A percentile compares a stretch with the other conserved stretches of the same genome.
These are phyloP conservation scores for Papilio glaucus DNA, from an alignment of 1,140 invertebrate species.

Conservation along the genomic window DNA sequence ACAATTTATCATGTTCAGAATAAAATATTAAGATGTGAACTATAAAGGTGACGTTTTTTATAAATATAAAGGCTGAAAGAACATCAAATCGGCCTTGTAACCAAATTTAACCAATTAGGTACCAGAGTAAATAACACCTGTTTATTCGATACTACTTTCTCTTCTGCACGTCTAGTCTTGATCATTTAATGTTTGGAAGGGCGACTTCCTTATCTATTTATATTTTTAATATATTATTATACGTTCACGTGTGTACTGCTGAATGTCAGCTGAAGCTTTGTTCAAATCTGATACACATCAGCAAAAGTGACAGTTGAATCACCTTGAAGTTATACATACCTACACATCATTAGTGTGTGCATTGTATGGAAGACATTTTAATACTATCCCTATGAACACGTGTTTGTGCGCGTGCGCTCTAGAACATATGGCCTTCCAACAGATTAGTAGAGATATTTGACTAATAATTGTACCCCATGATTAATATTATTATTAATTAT, in stretches of 20 bases:
- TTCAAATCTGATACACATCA: not conserved
- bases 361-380: not conserved
- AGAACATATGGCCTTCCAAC: not conserved
- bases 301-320: conserved; percentile 12
- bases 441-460: too few species aligned
- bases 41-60: conserved; percentile 10
- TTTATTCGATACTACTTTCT: not conserved
- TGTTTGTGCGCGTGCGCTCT: not conserved
- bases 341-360: not conserved
- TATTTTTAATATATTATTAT: not conserved
- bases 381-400: not conserved
- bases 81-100: not conserved
- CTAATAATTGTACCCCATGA: too few species aligned
- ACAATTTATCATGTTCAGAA: not conserved
- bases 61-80: conserved; percentile 1
- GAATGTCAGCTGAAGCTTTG: not conserved
- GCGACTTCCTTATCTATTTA: conserved; percentile 13
- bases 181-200: not conserved
- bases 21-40: not conserved
- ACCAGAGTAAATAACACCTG: not conserved
- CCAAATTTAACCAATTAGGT: conserved; percentile 5
- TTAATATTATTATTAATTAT: too few species aligned
- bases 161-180: not conserved
- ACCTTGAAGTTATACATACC: conserved; percentile 1
- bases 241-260: not conserved